Base-by-base conservation (phyloP, 2,888 invertebrate species). In the Pristionchus mayeri region DNA sequence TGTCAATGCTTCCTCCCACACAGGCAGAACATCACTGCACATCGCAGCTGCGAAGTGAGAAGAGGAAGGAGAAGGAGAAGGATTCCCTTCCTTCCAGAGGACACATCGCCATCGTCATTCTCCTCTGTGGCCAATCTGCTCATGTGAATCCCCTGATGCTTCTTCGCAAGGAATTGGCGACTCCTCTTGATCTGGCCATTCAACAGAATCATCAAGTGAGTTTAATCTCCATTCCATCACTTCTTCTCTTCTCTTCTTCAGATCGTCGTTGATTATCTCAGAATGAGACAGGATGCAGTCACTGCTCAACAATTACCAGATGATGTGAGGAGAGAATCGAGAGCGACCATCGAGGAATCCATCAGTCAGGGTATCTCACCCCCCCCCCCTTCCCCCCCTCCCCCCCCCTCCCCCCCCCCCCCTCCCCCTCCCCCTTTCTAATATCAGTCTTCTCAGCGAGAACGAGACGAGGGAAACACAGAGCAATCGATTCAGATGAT, bases 1-100 rank as follows among this genome's bases (percentile, higher is more conserved):
- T 95, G 79, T 97, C 95, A 93, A 96, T 96, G 76, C 95, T n/a
- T 89, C 96, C 4, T 98, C 98, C 93, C 96, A 96, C 90, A 97
- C 97, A 92, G 98, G 98, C 0, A 95, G 97, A 86, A 97, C 97
- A 34, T 95, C 97, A 30, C 94, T 99, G 67, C 98, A 99, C 93
- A 95, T 98, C 86, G 97, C 91, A 0, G 90, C 91, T 1, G 90
- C 91, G n/a, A 81, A 44, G 81, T 81, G 40, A 24, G 81, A 81
- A 67, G 7, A 67, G 37, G 4, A 37, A 67, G 3, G 21, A 37
- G 37, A 21, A 37, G 34, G 6, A 67, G 37, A n/a, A 37, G 21
- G 9, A 7, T 9, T 60, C 7, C 13, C n/a, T n/a, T 24, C 52
- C 9, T 52, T 79, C 18, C 40, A 81, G 81, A 90, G 98, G 98